Base-by-base conservation (phyloP, 2,888 invertebrate genomes). In the Timandra comae region DNA sequence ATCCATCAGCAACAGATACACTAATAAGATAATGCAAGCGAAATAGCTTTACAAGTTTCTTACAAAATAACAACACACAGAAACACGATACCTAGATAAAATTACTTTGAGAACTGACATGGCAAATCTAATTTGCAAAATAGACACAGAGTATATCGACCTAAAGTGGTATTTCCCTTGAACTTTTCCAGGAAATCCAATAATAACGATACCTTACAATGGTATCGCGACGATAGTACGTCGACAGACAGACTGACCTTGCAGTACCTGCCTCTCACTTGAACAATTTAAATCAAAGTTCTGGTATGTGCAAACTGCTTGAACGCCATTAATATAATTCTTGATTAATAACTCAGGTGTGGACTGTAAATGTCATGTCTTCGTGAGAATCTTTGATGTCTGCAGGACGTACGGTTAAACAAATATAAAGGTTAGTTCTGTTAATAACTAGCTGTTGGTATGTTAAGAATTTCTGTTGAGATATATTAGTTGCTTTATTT, bases 231-330 rank as follows among this genome's bases (percentile, higher is more conserved):
- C 9, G 29, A 16, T 33, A 22, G n/a, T n/a, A n/a, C n/a, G n/a
- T 19, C 23, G 42, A 39, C 40, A 34, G 42, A 52, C 42, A 34
- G 11, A 12, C 12, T 55, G 63, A 53, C 64, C 64, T 64, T 64
- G 64, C 47, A 49, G 43, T 35, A 39, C 28, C 24, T 27, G 31
- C 44, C 47, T 47, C 47, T 47, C 47, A 47, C 39, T 13, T n/a
- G 33, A 12, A 33, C 35, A 30, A 35, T 34, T 38, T 35, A 39
- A 29, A 29, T 13, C 27, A 35, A 30, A 27, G 26, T 34, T 34
- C 29, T 22, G 37, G 33, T 30, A 29, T 34, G 31, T 28, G 35
- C 13, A 26, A 29, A 26, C 27, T 29, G 27, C 29, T 39, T 38
- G 34, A 35, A 27, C 31, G 21, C 34, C 20, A 27, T 32, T 25